These are phyloP conservation scores for sheep (Ovis aries) DNA, from an alignment of 2,113 vertebrate genomes.

Conservation along the genomic window ARS-UI_Ramb_v3.0 NC_056070.1:38296001-38296500, in stretches of 20 bases:
- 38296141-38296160: no score
- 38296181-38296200: background rate
- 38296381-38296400: background rate
- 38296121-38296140: background rate
- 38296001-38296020: background rate
- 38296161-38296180: fast-evolving
- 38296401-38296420: background rate
- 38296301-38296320: background rate
- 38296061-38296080: background rate
- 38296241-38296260: background rate
- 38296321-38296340: background rate
- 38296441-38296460: background rate
- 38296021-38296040: background rate
- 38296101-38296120: no score
- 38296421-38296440: background rate
- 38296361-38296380: background rate
- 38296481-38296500: no score
- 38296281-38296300: background rate
- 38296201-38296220: background rate
- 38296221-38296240: background rate
- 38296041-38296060: background rate
- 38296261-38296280: background rate
- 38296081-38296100: background rate
- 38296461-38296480: no score
- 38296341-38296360: background rate